Percentiles rank a stretch among this genome's conserved stretches.
phyloP scores from a whole-genome alignment of 2,888 invertebrate species.

The Lycia hirtaria region DNA sequence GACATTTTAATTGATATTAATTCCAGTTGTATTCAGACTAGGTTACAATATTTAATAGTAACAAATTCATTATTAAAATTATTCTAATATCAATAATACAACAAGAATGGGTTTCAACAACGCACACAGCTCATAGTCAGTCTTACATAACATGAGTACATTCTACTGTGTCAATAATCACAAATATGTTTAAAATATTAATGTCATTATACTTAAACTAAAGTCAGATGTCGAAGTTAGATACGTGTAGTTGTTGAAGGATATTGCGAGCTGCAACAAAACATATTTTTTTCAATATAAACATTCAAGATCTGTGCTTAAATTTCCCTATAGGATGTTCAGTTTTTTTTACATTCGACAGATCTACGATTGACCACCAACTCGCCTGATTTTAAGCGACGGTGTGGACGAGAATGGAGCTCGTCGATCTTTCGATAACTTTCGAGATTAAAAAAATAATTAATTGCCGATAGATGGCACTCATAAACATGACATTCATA shows the following conservation, averaged over 20 bases:
- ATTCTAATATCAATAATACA: constrained; percentile 10
- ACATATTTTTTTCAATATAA: neutral
- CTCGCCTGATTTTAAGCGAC: no score
- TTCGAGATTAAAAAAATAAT: no score
- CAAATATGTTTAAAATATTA: neutral
- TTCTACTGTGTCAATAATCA: constrained; percentile 31
- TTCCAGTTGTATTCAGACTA: constrained; percentile 23
- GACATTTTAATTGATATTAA: constrained; percentile 29
- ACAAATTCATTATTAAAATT: constrained; percentile 16
- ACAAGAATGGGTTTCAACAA: constrained; percentile 6
- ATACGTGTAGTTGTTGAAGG: constrained; percentile 92
- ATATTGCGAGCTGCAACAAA: constrained; percentile 90
- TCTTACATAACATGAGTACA: constrained; percentile 39
- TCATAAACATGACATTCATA: no score
- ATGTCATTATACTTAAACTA: neutral
- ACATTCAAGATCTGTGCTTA: no score
- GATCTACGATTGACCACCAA: no score
- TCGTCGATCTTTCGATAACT: no score
- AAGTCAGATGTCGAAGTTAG: constrained; percentile 90
- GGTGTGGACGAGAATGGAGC: no score
- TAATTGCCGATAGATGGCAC: no score
- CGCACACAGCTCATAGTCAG: constrained; percentile 45
- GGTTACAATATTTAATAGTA: constrained; percentile 12
- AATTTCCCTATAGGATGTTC: no score
- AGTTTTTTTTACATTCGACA: no score